Base-by-base conservation (phyloP, 2,113 vertebrate species). In the Crotophaga sulcirostris region DNA sequence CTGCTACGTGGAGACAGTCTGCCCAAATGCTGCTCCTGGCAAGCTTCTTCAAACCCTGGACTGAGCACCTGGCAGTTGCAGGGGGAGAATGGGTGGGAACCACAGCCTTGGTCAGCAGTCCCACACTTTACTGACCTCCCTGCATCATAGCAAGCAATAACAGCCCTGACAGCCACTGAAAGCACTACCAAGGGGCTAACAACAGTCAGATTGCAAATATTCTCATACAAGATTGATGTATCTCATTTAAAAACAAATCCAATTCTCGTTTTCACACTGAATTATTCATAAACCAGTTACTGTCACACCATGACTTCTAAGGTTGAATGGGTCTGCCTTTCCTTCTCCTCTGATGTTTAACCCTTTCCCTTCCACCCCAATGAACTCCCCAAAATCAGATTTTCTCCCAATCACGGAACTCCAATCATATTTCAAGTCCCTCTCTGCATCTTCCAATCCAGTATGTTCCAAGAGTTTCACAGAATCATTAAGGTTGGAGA, bases 81-180 rank as follows among this genome's bases (percentile, higher is more conserved):
- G 8, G 26, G 40, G 49, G 12, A 38, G 13, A 23, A 31, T 14
- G 6, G 51, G 36, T 6, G 17, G 40, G 54, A n/a, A 21, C 42
- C 2, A 8, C 44, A 28, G 52, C 45, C 55, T 7, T 19, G 45
- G 45, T 45, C 45, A 45, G 34, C 47, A 3, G 13, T 7, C 11
- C 20, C 20, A 11, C 20, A 1, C 5, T 47, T 11, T 8, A 17
- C 42, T 28, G 40, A 21, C 40, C 40, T n/a, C 9, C 28, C 51
- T 13, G 6, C 38, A 16, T 9, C 14, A 0, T 1, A 6, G 38
- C 7, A n/a, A n/a, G 42, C n/a, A n/a, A 5, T 6, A 8, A 9
- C 28, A 34, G 51, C 29, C 24, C 34, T 5, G 11, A 21, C 3
- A 3, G 60, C 9, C 4, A 55, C 28, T 8, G 8, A 49, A 40